phyloP scores from a whole-genome alignment of 2,888 invertebrate genomes.

The Leptodirus hochenwartii region DNA sequence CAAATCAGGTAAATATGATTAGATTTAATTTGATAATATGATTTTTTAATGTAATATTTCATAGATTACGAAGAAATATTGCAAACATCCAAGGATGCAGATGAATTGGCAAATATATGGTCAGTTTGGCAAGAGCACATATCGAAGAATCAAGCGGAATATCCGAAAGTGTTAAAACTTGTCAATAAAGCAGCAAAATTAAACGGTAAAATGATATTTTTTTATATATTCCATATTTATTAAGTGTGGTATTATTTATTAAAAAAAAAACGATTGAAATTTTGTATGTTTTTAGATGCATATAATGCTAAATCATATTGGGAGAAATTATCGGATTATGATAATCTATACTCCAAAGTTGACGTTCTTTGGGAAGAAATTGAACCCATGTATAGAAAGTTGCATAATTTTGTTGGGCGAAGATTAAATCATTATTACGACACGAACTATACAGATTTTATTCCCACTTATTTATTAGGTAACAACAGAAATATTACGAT shows the following conservation, averaged over 20 bases:
- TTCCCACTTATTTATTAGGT: constrained; percentile 35
- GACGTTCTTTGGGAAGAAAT: constrained; percentile 36
- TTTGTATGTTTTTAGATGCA: constrained; percentile 19
- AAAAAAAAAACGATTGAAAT: constrained; percentile 1
- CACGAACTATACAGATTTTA: constrained; percentile 23
- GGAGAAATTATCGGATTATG: constrained; percentile 34
- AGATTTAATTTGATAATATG: too few species aligned
- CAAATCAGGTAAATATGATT: not conserved
- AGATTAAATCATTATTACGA: constrained; percentile 30
- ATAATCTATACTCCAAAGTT: constrained; percentile 31
- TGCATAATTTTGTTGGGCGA: constrained; percentile 33
- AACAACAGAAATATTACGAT: constrained; percentile 23
- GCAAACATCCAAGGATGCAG: constrained; percentile 14
- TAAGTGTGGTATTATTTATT: constrained; percentile 2
- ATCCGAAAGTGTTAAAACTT: constrained; percentile 15
- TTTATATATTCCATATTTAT: constrained; percentile 2
- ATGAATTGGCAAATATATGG: constrained; percentile 16
- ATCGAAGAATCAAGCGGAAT: constrained; percentile 11
- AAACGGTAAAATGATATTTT: constrained; percentile 20
- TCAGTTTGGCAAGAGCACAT: constrained; percentile 16
- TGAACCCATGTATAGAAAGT: constrained; percentile 33
- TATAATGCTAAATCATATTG: constrained; percentile 33
- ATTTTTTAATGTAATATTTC: too few species aligned
- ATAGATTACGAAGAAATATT: constrained; percentile 15
- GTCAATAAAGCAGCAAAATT: constrained; percentile 16